A percentile compares a stretch with the other conserved stretches of the same genome.
Conservation (phyloP, 1,140 invertebrate genomes). For the Coptotermes formosanus region DNA sequence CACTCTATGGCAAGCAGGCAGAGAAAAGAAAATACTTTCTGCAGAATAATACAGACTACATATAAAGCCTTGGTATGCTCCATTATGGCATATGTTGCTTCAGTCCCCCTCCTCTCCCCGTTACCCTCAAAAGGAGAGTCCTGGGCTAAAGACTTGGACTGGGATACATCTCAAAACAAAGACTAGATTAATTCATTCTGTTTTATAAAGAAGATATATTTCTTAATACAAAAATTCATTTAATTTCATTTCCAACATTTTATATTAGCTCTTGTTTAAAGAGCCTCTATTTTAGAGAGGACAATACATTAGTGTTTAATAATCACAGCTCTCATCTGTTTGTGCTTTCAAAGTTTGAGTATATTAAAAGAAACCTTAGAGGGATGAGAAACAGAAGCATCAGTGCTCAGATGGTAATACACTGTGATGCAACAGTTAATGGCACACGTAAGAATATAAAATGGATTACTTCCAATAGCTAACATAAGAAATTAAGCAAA, state of each 20-base stretch:
- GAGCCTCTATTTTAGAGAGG: not conserved
- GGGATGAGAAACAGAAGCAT: not conserved
- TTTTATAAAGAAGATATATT: constrained; percentile 29
- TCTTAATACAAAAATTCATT: constrained; percentile 25
- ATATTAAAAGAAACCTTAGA: not conserved
- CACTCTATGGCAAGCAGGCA: too few species aligned
- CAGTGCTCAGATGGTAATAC: not conserved
- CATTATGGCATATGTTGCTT: too few species aligned
- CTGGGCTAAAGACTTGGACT: too few species aligned
- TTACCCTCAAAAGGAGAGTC: too few species aligned
- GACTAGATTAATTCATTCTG: not conserved
- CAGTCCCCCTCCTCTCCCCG: too few species aligned
- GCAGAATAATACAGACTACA: too few species aligned
- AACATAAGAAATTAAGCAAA: too few species aligned
- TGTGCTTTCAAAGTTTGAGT: not conserved
- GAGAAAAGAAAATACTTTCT: too few species aligned
- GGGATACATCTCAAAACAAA: not conserved
- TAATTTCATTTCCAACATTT: constrained; percentile 14
- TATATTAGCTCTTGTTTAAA: not conserved
- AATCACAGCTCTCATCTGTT: constrained; percentile 15
- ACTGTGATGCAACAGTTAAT: not conserved
- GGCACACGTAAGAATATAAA: not conserved
- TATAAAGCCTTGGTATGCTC: too few species aligned
- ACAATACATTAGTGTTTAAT: constrained; percentile 14
- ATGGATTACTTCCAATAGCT: too few species aligned